Conservation (phyloP, 2,888 invertebrate species). For the Melieria omissa region DNA sequence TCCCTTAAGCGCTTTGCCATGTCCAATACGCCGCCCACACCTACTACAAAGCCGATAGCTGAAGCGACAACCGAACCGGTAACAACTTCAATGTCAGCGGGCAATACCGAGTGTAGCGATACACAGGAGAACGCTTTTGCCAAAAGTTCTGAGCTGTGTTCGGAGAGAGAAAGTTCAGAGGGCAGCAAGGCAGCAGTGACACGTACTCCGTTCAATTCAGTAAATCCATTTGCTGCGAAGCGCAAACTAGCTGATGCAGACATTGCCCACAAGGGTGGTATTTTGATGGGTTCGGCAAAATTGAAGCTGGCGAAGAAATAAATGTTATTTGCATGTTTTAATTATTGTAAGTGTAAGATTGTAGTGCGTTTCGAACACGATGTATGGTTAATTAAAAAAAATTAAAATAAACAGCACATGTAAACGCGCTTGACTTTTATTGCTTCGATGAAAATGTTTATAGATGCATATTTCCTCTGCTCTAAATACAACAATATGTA, state of each 20-base stretch:
- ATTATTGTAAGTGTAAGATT: no score
- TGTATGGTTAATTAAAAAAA: no score
- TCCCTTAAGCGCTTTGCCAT: constrained; percentile 70
- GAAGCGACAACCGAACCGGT: constrained; percentile 25
- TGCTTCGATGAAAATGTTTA: no score
- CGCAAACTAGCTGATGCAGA: constrained; percentile 64
- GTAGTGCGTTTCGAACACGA: no score
- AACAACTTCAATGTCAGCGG: constrained; percentile 31
- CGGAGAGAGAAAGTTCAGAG: constrained; percentile 14
- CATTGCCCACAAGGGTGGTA: constrained; percentile 38
- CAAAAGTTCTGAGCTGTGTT: not conserved
- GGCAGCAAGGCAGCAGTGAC: constrained; percentile 43
- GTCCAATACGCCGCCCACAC: constrained; percentile 40
- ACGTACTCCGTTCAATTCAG: constrained; percentile 57
- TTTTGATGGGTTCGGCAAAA: constrained; percentile 58
- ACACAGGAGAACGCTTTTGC: constrained; percentile 24
- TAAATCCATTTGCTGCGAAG: constrained; percentile 64
- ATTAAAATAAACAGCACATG: no score
- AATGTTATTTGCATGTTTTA: not conserved
- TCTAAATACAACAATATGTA: no score
- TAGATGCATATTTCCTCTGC: no score
- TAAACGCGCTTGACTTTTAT: no score
- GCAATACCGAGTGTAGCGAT: constrained; percentile 1
- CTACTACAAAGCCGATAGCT: constrained; percentile 43
- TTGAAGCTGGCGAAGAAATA: constrained; percentile 56